Evolutionary conservation across 2,797 vertebrate genomes (phyloP).

Genomic region (Echeneis naucrates): DNA sequence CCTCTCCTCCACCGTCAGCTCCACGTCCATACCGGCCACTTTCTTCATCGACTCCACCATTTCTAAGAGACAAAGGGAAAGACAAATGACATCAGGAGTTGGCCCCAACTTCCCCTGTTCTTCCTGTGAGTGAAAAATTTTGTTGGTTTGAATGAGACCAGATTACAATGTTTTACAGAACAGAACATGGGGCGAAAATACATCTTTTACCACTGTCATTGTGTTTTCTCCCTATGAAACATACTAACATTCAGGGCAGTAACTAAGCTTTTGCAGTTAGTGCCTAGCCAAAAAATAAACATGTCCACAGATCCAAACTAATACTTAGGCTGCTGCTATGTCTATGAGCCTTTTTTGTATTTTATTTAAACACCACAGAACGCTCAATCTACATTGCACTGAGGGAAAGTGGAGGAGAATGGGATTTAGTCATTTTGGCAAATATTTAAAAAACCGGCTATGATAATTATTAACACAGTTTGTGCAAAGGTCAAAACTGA

Average conservation of each 20-base stretch:
- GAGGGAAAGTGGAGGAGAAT: too few species aligned
- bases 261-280: too few species aligned
- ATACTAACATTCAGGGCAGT: background rate
- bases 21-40: conserved; percentile 93
- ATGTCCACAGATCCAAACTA: background rate
- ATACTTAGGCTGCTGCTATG: background rate
- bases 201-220: background rate
- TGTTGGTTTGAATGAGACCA: background rate
- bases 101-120: background rate
- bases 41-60: conserved; percentile 99
- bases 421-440: background rate
- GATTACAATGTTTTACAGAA: background rate
- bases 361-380: background rate
- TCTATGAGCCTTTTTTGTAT: background rate
- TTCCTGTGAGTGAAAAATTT: background rate
- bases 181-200: background rate
- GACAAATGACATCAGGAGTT: background rate
- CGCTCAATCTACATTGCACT: too few species aligned
- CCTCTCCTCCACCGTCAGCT: conserved; percentile 96
- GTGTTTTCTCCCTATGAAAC: background rate
- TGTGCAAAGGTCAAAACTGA: background rate
- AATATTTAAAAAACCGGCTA: background rate
- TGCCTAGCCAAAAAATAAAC: background rate
- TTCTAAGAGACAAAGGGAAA: conserved; percentile 80
- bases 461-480: background rate